These are phyloP conservation scores for Halcyon leucocephala DNA, from an alignment of 2,797 vertebrate species.

Conservation along the genomic window DNA sequence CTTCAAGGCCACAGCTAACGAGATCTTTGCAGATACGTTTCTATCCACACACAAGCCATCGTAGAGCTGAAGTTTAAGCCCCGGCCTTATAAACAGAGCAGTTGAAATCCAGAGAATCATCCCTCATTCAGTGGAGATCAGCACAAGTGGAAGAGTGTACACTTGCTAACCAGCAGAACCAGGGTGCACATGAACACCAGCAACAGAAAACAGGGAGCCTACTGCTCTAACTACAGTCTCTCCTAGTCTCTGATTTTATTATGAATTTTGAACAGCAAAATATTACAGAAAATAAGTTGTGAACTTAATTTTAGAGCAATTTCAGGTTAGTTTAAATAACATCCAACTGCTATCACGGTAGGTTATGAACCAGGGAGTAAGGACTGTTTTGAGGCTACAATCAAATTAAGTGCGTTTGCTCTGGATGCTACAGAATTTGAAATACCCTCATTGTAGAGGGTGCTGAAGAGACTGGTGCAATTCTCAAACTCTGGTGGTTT, in stretches of 20 bases:
- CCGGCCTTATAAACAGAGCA: background rate
- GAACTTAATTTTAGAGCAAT: background rate
- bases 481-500: background rate
- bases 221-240: background rate
- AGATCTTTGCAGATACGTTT: background rate
- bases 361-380: background rate
- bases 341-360: background rate
- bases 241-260: background rate
- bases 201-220: background rate
- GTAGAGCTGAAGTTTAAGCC: background rate
- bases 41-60: background rate
- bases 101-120: background rate
- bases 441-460: background rate
- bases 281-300: background rate
- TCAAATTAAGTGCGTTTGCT: background rate
- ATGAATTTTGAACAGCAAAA: background rate
- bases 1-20: background rate
- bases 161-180: background rate
- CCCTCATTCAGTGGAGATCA: accelerated
- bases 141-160: background rate
- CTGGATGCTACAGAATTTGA: background rate
- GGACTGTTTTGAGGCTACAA: background rate
- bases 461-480: background rate
- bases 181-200: background rate
- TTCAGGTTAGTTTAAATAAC: background rate